Base-by-base conservation (phyloP, 1,140 invertebrate genomes). In the Magallana angulata region DNA sequence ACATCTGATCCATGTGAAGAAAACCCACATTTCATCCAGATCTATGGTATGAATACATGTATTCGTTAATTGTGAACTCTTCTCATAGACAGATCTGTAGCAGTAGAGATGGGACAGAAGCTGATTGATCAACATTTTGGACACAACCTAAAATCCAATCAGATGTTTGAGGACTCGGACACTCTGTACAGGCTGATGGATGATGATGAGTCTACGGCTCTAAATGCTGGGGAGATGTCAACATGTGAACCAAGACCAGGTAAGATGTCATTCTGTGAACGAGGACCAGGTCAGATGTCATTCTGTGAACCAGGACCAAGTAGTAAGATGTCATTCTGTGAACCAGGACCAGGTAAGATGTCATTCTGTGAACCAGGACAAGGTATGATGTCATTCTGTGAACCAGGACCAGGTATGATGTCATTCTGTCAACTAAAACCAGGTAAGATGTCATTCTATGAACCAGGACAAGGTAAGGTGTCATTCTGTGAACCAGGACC, bases 121-220 rank as follows among this genome's bases (percentile, higher is more conserved):
- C 86, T 95, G 60, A 93, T 95, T 80, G 93, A 94, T 82, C 86
- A 91, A n/a, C 92, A 94, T 87, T 94, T 95, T 91, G 93, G 92
- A 18, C 91, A 93, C 82, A 87, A 93, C 80, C 89, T 93, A 12
- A 91, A 93, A 84, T 85, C 90, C 57, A 64, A 87, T 3, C 88
- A 91, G 57, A 90, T 68, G 48, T 93, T 94, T 85, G 48, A 88
- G 68, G 91, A 92, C 88, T 89, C 89, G 5, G 89, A 91, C 60
- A 85, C 90, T 8, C 94, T 94, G 85, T 94, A 94, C 87, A 85
- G 92, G 71, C 89, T 95, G n/a, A 80, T 94, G 7, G 94, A 95
- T 71, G 94, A 95, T 90, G 92, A 92, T 88, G 92, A 94, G 57
- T 88, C 87, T n/a, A 85, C 83, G 11, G 94, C 94, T 36, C 87